Conservation (phyloP, 2,888 invertebrate species). For the Troglohyphantes excavatus region DNA sequence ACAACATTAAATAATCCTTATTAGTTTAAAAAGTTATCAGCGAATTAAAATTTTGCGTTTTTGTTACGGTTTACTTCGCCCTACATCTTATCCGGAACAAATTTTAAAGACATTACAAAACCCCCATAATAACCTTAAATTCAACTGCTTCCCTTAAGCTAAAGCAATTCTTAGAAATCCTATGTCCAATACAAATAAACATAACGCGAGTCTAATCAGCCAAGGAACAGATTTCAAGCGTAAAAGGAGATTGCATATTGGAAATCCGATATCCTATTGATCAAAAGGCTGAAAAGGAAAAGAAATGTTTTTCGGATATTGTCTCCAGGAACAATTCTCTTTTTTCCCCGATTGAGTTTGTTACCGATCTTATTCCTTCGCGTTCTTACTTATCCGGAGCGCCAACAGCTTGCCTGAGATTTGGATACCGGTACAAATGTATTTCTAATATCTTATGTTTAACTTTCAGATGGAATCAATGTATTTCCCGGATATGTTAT, state of each 20-base stretch:
- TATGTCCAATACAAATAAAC: too few relatives aligned
- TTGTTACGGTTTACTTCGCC: too few relatives aligned
- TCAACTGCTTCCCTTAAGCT: too few relatives aligned
- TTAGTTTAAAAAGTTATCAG: too few relatives aligned
- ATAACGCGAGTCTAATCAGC: neutral
- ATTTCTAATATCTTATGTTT: neutral
- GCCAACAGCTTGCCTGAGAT: neutral
- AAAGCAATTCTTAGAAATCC: too few relatives aligned
- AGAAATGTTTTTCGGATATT: conserved; percentile 19
- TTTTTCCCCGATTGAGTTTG: neutral
- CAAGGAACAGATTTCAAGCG: conserved; percentile 30
- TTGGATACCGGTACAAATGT: neutral
- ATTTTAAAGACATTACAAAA: too few relatives aligned
- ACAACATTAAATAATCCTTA: too few relatives aligned
- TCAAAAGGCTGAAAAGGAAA: neutral
- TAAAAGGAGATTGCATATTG: neutral
- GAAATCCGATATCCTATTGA: conserved; percentile 35
- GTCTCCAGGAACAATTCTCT: neutral
- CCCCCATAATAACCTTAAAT: too few relatives aligned
- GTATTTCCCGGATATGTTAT: neutral
- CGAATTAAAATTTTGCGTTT: too few relatives aligned
- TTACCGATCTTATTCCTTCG: neutral
- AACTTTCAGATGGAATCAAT: neutral
- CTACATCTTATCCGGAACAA: too few relatives aligned
- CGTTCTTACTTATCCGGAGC: neutral